These are phyloP conservation scores for Eupithecia centaureata DNA, from an alignment of 2,888 invertebrate species.

Conservation along the genomic window DNA sequence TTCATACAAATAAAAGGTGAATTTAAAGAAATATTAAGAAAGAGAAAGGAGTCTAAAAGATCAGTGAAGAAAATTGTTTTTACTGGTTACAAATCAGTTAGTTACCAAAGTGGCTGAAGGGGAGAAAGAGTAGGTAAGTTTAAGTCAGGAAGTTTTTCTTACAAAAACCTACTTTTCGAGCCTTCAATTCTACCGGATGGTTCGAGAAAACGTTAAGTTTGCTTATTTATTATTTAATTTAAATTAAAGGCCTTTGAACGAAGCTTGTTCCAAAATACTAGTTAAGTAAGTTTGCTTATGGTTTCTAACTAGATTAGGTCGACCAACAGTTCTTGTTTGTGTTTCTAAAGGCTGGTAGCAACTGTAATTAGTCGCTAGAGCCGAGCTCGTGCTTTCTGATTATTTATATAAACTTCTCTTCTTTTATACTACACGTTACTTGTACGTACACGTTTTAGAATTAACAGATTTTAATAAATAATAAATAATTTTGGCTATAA, in stretches of 20 bases:
- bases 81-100: too few relatives aligned
- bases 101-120: too few relatives aligned
- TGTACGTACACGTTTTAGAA: not conserved
- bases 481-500: too few relatives aligned
- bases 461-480: not conserved
- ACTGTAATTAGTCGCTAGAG: not conserved
- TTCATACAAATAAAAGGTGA: too few relatives aligned
- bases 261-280: not conserved
- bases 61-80: too few relatives aligned
- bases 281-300: not conserved
- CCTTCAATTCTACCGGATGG: not conserved
- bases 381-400: slow-evolving; percentile 1
- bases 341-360: not conserved
- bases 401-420: not conserved
- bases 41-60: too few relatives aligned
- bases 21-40: too few relatives aligned
- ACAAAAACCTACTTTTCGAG: not conserved
- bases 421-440: not conserved
- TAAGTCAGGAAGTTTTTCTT: too few relatives aligned
- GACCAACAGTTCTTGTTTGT: not conserved
- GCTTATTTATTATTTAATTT: not conserved
- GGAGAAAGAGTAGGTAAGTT: too few relatives aligned
- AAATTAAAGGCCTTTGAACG: not conserved
- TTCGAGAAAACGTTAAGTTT: not conserved
- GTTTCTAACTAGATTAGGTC: slow-evolving; percentile 4